phyloP scores from a whole-genome alignment of 2,797 vertebrate species.

The Paratrypauchen microcephalus region DNA sequence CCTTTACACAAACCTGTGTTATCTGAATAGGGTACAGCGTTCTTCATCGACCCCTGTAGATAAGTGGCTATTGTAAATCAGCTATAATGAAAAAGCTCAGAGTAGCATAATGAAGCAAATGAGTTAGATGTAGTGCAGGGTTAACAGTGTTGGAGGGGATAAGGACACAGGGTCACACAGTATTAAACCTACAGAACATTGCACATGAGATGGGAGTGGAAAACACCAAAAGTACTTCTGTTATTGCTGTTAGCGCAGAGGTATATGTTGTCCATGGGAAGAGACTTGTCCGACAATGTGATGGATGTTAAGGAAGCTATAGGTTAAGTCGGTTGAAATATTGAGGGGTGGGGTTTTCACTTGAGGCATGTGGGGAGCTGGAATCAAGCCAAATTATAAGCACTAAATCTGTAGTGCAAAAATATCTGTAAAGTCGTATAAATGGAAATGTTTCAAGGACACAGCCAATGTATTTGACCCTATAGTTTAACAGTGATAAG shows the following conservation, averaged over 20 bases:
- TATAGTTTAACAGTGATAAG: background rate
- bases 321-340: slow-evolving; percentile 11
- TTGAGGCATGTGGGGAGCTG: slow-evolving; percentile 1
- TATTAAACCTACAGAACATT: slow-evolving; percentile 1
- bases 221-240: slow-evolving; percentile 1
- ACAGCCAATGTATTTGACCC: background rate
- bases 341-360: slow-evolving; percentile 8
- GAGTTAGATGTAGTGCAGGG: slow-evolving; percentile 40
- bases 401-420: slow-evolving; percentile 3
- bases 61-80: slow-evolving; percentile 41
- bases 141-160: slow-evolving; percentile 5
- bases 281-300: slow-evolving; percentile 7
- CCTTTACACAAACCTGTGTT: slow-evolving; percentile 1
- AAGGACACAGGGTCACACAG: slow-evolving; percentile 31
- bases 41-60: slow-evolving; percentile 18
- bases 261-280: background rate
- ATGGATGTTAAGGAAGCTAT: slow-evolving; percentile 7
- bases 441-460: slow-evolving; percentile 8
- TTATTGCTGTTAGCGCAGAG: slow-evolving; percentile 6
- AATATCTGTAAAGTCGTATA: background rate
- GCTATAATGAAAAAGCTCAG: slow-evolving; percentile 46
- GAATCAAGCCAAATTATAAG: slow-evolving; percentile 5
- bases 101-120: slow-evolving; percentile 47
- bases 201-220: background rate
- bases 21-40: slow-evolving; percentile 12